These are phyloP conservation scores for Watsonalla binaria DNA, from an alignment of 2,888 invertebrate species.

Conservation along the genomic window DNA sequence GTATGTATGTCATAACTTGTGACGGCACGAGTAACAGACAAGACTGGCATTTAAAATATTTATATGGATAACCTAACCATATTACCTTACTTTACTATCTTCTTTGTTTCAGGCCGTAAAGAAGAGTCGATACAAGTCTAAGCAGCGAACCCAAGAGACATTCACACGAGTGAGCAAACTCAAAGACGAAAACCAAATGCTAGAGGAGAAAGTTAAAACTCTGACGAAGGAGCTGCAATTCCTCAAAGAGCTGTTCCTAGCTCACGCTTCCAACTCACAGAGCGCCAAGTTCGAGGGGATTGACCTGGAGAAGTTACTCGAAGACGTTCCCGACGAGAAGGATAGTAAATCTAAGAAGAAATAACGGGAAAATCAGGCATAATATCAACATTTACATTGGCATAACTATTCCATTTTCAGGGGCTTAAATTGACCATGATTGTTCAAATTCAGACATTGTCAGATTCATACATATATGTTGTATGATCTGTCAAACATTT, in stretches of 20 bases:
- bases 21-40: no score
- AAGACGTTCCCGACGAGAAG: slow-evolving; percentile 71
- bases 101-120: slow-evolving; percentile 84
- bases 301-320: slow-evolving; percentile 77
- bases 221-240: slow-evolving; percentile 89
- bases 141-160: slow-evolving; percentile 87
- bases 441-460: no score
- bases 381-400: no score
- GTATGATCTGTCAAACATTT: no score
- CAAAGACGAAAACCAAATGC: slow-evolving; percentile 86
- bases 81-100: not conserved
- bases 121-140: slow-evolving; percentile 87
- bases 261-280: slow-evolving; percentile 84
- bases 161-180: slow-evolving; percentile 85
- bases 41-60: no score
- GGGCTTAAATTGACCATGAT: no score
- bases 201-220: slow-evolving; percentile 89
- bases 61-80: no score
- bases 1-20: no score
- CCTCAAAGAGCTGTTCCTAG: slow-evolving; percentile 88
- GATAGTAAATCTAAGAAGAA: slow-evolving; percentile 25
- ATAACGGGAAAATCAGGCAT: slow-evolving; percentile 16
- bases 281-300: slow-evolving; percentile 76
- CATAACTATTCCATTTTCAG: no score
- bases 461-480: no score